Percentiles rank a stretch among this genome's conserved stretches.
phyloP scores from a whole-genome alignment of 2,113 vertebrate genomes.

The Geococcyx californianus region DNA sequence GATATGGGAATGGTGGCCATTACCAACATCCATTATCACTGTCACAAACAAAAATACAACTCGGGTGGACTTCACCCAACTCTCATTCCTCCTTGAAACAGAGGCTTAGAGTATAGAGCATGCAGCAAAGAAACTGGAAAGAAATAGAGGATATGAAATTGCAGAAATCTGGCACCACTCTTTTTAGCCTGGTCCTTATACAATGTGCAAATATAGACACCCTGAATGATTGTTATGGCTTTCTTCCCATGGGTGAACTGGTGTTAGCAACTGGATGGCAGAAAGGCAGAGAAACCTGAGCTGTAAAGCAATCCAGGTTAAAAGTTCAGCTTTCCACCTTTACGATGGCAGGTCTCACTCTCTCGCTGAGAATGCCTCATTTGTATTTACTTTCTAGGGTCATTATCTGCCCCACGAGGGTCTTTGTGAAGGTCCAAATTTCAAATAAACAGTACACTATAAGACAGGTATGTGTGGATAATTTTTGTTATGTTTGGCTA shows the following conservation, averaged over 20 bases:
- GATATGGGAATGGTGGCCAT: rapidly evolving
- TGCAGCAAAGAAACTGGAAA: not conserved
- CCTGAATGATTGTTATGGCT: not conserved
- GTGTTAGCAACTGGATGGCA: slow-evolving; percentile 28
- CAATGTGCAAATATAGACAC: slow-evolving; percentile 3
- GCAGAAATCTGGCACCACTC: not conserved
- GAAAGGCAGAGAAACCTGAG: slow-evolving; percentile 31
- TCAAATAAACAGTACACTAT: slow-evolving; percentile 74
- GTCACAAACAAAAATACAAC: not conserved
- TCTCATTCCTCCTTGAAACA: not conserved
- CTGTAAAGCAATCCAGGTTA: slow-evolving; percentile 57
- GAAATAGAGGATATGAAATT: not conserved
- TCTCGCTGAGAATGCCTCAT: slow-evolving; percentile 65
- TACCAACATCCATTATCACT: not conserved
- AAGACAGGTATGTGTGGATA: slow-evolving; percentile 82
- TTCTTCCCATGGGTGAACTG: slow-evolving; percentile 22
- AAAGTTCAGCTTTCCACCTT: slow-evolving; percentile 73
- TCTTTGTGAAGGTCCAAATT: slow-evolving; percentile 75
- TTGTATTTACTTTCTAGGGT: slow-evolving; percentile 71
- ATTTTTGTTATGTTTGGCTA: slow-evolving; percentile 82
- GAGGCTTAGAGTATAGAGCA: not conserved
- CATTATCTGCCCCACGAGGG: slow-evolving; percentile 75
- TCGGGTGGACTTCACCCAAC: not conserved
- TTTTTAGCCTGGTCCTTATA: not conserved
- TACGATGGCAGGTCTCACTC: slow-evolving; percentile 63